Evolutionary conservation across 1,140 invertebrate genomes (phyloP).

Genomic region (Probaryconus sp.): DNA sequence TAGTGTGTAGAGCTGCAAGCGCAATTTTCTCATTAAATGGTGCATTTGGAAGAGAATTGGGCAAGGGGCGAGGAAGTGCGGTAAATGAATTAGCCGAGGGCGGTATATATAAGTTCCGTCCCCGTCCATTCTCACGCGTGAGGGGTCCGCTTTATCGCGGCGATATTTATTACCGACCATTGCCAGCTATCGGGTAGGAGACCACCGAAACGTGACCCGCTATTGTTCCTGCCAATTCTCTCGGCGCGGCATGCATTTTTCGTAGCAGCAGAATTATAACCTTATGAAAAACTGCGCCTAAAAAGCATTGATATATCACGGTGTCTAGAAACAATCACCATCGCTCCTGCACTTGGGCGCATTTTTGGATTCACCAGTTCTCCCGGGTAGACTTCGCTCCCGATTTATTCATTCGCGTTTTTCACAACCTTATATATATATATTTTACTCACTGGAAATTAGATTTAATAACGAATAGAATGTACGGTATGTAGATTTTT

Average conservation of each 20-base stretch:
- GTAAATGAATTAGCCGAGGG: conserved; percentile 68
- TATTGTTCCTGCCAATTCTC: conserved; percentile 62
- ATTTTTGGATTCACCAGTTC: too few relatives aligned
- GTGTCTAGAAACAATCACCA: conserved; percentile 55
- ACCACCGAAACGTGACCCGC: conserved; percentile 49
- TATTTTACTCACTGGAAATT: too few relatives aligned
- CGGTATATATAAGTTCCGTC: conserved; percentile 59
- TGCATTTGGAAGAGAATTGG: conserved; percentile 68
- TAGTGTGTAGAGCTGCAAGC: too few relatives aligned
- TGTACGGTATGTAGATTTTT: too few relatives aligned
- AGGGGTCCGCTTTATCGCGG: conserved; percentile 54
- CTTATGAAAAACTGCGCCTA: conserved; percentile 58
- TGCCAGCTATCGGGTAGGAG: conserved; percentile 42
- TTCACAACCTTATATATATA: too few relatives aligned
- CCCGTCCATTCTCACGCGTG: conserved; percentile 56
- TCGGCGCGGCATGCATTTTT: conserved; percentile 60
- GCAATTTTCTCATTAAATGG: conserved; percentile 72
- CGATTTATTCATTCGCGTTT: too few relatives aligned
- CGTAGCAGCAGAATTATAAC: conserved; percentile 54
- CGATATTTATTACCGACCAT: conserved; percentile 59
- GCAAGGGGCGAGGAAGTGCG: conserved; percentile 58
- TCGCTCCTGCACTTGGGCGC: conserved; percentile 29
- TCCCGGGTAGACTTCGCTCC: too few relatives aligned
- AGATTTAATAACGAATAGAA: too few relatives aligned
- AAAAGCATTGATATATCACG: conserved; percentile 54